phyloP scores from a whole-genome alignment of 2,888 invertebrate genomes.

The Portevinia maculata region DNA sequence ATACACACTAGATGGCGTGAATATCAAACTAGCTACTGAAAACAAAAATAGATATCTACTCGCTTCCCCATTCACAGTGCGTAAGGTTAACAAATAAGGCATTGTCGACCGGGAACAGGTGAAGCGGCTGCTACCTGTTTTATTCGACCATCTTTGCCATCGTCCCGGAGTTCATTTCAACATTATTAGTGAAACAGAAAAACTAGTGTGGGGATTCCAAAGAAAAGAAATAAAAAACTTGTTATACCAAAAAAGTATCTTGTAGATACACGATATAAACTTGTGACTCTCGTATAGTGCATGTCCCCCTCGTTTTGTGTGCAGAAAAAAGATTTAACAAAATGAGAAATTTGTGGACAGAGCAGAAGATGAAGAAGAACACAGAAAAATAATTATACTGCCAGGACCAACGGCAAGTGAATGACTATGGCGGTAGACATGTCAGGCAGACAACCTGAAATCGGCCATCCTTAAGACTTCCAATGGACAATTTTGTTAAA shows the following conservation, averaged over 20 bases:
- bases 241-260: constrained; percentile 64
- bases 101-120: constrained; percentile 55
- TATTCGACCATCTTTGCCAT: constrained; percentile 7
- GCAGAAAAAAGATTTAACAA: constrained; percentile 16
- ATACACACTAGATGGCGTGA: constrained; percentile 57
- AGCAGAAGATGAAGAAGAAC: not conserved
- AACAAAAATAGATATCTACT: constrained; percentile 1
- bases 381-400: constrained; percentile 22
- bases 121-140: constrained; percentile 63
- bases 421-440: constrained; percentile 19
- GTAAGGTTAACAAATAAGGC: constrained; percentile 57
- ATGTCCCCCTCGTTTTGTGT: constrained; percentile 37
- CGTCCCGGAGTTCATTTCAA: constrained; percentile 52
- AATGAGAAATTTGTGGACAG: constrained; percentile 3
- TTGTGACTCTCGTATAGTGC: constrained; percentile 39
- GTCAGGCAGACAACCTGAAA: constrained; percentile 38
- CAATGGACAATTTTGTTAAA: constrained; percentile 35
- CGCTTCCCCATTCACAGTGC: constrained; percentile 21
- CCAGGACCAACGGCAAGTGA: constrained; percentile 23
- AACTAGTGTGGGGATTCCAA: constrained; percentile 4
- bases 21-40: constrained; percentile 36
- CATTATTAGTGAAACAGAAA: constrained; percentile 47
- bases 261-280: constrained; percentile 57
- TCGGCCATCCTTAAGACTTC: constrained; percentile 14
- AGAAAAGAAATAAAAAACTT: constrained; percentile 30